Conservation (phyloP, 2,797 vertebrate species). For the Tokudaia muenninki region DNA sequence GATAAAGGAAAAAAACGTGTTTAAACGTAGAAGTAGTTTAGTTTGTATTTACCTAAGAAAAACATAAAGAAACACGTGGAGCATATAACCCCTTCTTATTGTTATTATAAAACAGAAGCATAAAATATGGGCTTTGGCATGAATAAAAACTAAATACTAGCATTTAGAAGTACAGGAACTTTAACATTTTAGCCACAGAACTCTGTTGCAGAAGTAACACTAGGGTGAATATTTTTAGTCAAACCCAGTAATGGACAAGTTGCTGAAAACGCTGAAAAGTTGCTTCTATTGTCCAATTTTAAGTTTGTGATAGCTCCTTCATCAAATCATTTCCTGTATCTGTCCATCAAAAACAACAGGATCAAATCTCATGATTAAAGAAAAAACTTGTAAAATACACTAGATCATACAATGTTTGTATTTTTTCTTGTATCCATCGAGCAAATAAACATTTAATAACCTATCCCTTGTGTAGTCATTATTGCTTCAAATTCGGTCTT, state of each 20-base stretch:
- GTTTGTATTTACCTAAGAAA: constrained; percentile 12
- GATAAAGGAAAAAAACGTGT: constrained; percentile 70
- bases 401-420: not conserved
- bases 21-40: constrained; percentile 46
- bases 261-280: not conserved
- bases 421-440: not conserved
- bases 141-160: not conserved
- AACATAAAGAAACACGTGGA: not conserved
- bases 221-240: not conserved
- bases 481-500: constrained; percentile 25
- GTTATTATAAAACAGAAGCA: constrained; percentile 27
- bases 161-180: constrained; percentile 9
- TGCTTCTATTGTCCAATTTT: not conserved
- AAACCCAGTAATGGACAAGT: constrained; percentile 44
- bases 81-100: constrained; percentile 9
- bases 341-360: constrained; percentile 38
- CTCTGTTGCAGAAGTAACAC: constrained; percentile 47
- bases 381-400: constrained; percentile 28
- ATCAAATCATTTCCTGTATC: constrained; percentile 28
- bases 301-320: constrained; percentile 7
- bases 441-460: constrained; percentile 52
- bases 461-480: not conserved
- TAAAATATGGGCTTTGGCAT: not conserved
- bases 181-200: constrained; percentile 34
- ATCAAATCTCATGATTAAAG: not conserved